Evolutionary conservation across 23 tunicate genomes (phyloP), one percentile per base, ranked within the genome.

Genomic region (Ascidia mentula): DNA sequence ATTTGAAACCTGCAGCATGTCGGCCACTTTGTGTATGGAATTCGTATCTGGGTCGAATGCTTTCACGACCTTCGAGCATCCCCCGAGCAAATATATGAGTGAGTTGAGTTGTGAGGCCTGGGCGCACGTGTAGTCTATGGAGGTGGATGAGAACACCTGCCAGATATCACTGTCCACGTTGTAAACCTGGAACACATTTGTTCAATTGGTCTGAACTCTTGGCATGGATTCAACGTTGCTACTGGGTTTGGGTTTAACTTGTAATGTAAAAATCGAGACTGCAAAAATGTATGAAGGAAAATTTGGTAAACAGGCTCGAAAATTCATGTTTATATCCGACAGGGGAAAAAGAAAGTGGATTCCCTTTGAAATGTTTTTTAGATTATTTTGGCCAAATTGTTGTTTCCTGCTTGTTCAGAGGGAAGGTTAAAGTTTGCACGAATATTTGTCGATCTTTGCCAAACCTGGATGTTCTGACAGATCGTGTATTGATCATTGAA

Each of bases 81-180:
- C 97, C 9, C 97, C 97, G 34, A 92, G 78, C 79, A 92, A 37
- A 69, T 87, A 92, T 6, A 92, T 87, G 34, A 82, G 72, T 36
- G 76, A 76, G 17, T 69, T 18, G 31, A 85, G 8, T 30, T 39
- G 8, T 9, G 82, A 71, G 30, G 97, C 97, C 9, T 86, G 81
- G 8, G 97, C 97, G 79, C 97, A 92, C 53, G 97, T 83, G 85
- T 92, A 87, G 79, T 92, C 97, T 22, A 92, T 79, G 42, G 18
- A 31, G 2, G 85, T 65, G 12, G 84, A 75, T 38, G 88, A 65
- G 31, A 89, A 45, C 24, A 60, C 60, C 6, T 60, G 61, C 97
- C 97, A 92, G 6, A 20, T 18, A n/a, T 39, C 61, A 13, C 74
- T 61, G 1, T 17, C 46, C 0, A 79, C 59, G 45, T 77, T 28